Conservation (phyloP, 1,140 invertebrate species). For the Drosophila murphyi region DNA sequence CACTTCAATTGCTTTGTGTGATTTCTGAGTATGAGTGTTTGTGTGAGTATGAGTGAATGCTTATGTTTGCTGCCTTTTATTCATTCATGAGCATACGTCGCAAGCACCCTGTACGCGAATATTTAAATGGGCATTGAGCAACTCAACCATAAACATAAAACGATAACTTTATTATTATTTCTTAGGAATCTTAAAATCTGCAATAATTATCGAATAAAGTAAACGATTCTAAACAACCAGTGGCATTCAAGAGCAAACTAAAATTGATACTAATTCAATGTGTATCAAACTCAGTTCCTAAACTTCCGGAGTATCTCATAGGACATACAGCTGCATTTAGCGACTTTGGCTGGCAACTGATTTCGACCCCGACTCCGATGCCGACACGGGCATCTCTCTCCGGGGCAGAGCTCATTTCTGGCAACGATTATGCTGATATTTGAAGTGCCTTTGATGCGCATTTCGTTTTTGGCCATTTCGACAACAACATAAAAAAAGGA, state of each 20-base stretch:
- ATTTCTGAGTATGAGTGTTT: slow-evolving; percentile 37
- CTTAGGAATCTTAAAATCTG: too few species aligned
- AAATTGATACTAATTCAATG: too few species aligned
- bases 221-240: too few species aligned
- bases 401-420: slow-evolving; percentile 43
- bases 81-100: slow-evolving; percentile 69
- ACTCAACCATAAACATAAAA: not conserved
- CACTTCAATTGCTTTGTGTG: slow-evolving; percentile 57
- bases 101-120: slow-evolving; percentile 4
- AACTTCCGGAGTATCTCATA: not conserved
- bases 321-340: not conserved
- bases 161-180: not conserved
- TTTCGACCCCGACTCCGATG: not conserved
- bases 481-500: not conserved
- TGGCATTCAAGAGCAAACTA: too few species aligned
- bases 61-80: slow-evolving; percentile 51
- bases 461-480: slow-evolving; percentile 51
- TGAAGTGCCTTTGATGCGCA: slow-evolving; percentile 81
- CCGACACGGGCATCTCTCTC: not conserved
- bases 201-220: too few species aligned
- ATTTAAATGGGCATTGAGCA: not conserved
- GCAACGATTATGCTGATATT: slow-evolving; percentile 70
- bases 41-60: slow-evolving; percentile 20
- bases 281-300: too few species aligned
- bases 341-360: slow-evolving; percentile 22